A percentile compares a stretch with the other conserved stretches of the same genome.
Conservation (phyloP, 2,113 vertebrate genomes). For the Hippocampus guttulatus region DNA sequence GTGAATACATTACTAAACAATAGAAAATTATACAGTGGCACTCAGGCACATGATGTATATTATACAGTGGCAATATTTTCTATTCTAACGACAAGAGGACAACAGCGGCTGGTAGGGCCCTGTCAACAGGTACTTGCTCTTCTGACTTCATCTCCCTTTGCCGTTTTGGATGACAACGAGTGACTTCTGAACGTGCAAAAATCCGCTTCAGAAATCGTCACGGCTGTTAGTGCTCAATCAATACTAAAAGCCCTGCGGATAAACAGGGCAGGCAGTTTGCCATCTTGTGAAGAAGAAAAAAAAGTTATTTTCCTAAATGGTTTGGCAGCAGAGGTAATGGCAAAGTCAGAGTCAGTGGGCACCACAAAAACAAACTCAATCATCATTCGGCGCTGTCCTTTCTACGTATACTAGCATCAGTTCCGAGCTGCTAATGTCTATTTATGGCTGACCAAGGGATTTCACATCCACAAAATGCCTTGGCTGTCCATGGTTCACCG, state of each 20-base stretch:
- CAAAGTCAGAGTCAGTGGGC: conserved; percentile 48
- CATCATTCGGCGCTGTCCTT: conserved; percentile 37
- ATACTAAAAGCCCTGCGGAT: conserved; percentile 16
- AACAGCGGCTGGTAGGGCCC: neutral
- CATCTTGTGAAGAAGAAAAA: conserved; percentile 29
- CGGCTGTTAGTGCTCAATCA: neutral
- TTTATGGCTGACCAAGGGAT: conserved; percentile 8
- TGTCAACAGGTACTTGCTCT: neutral
- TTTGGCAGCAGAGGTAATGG: conserved; percentile 54
- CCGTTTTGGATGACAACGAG: neutral
- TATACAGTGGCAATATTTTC: too few relatives aligned
- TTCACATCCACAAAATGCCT: conserved; percentile 8
- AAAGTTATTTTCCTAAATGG: conserved; percentile 58
- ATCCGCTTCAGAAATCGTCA: conserved; percentile 13
- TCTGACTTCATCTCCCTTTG: neutral
- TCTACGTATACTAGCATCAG: conserved; percentile 35
- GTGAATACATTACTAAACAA: neutral
- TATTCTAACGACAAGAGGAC: neutral
- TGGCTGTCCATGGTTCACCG: conserved; percentile 41
- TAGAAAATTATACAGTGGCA: neutral
- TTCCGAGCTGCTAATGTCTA: conserved; percentile 41
- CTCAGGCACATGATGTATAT: too few relatives aligned
- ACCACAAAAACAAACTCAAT: conserved; percentile 40
- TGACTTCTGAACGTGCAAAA: neutral
- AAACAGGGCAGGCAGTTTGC: conserved; percentile 37